phyloP scores from a whole-genome alignment of 2,888 invertebrate species.

The Sepiola atlantica region DNA sequence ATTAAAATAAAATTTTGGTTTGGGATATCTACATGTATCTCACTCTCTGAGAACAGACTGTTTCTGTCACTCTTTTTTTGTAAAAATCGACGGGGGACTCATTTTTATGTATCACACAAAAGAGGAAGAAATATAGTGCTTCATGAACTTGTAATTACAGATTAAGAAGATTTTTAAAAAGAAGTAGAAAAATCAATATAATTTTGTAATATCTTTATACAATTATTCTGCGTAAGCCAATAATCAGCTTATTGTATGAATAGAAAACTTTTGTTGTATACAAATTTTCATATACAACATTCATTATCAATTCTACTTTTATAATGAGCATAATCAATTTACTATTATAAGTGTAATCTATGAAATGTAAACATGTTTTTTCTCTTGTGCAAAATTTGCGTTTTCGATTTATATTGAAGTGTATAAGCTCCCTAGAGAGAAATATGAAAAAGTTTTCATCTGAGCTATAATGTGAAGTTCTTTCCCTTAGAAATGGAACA shows the following conservation, averaged over 20 bases:
- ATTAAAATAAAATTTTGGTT: too few relatives aligned
- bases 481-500: too few relatives aligned
- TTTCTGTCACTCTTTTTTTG: neutral
- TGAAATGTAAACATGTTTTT: neutral
- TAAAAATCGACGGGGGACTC: neutral
- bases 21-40: neutral
- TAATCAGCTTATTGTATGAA: neutral
- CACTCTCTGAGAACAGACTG: neutral
- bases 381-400: too few relatives aligned
- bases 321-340: neutral
- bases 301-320: neutral
- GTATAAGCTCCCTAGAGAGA: too few relatives aligned
- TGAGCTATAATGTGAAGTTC: too few relatives aligned
- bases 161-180: too few relatives aligned
- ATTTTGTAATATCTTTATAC: conserved; percentile 3
- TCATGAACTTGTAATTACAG: neutral
- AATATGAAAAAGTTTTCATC: too few relatives aligned
- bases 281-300: neutral
- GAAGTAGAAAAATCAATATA: neutral
- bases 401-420: too few relatives aligned
- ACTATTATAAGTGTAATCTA: neutral
- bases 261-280: neutral
- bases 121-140: neutral
- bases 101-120: neutral
- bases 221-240: neutral